These are phyloP conservation scores for Acronicta alni DNA, from an alignment of 2,888 invertebrate species.

Conservation along the genomic window DNA sequence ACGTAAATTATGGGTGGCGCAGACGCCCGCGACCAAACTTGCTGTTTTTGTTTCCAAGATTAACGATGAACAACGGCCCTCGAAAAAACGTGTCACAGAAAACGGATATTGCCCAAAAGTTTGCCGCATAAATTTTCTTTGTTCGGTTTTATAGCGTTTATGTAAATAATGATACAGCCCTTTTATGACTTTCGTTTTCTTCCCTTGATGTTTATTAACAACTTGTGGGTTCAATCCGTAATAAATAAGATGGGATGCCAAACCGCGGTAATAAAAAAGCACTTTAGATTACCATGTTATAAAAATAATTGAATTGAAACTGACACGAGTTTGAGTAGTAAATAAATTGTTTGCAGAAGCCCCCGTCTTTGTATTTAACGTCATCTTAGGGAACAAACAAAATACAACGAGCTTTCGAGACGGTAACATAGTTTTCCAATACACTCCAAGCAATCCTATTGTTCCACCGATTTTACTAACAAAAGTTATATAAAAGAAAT, in stretches of 20 bases:
- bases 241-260: constrained; percentile 53
- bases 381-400: constrained; percentile 10
- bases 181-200: constrained; percentile 69
- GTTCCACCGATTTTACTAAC: constrained; percentile 19
- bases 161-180: constrained; percentile 78
- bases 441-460: constrained; percentile 30
- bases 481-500: constrained; percentile 35
- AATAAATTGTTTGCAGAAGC: constrained; percentile 18
- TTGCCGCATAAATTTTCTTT: constrained; percentile 83
- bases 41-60: constrained; percentile 88
- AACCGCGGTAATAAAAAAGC: constrained; percentile 49
- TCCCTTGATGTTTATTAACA: constrained; percentile 59
- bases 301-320: constrained; percentile 51
- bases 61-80: constrained; percentile 86
- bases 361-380: constrained; percentile 12
- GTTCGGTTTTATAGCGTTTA: constrained; percentile 77
- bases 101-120: constrained; percentile 84
- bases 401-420: constrained; percentile 11
- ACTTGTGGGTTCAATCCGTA: constrained; percentile 56
- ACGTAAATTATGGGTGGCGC: constrained; percentile 79
- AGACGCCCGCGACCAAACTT: constrained; percentile 80
- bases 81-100: constrained; percentile 85
- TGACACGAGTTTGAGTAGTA: constrained; percentile 9
- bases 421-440: constrained; percentile 14
- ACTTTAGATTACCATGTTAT: constrained; percentile 52